A percentile compares a stretch with the other conserved stretches of the same genome.
phyloP scores from a whole-genome alignment of 2,888 invertebrate genomes.

The Eupithecia vulgata region DNA sequence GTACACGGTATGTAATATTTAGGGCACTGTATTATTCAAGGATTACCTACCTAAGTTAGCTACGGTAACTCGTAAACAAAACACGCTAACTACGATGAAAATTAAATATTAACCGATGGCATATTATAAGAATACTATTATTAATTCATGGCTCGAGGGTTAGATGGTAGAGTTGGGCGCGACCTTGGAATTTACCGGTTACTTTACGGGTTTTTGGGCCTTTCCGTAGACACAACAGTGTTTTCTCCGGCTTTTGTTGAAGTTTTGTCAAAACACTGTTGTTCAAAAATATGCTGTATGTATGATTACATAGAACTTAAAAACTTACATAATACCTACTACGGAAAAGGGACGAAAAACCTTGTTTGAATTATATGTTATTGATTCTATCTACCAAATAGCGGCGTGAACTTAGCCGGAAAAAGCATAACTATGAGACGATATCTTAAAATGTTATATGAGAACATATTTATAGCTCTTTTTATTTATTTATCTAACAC shows the following conservation, averaged over 20 bases:
- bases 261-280: not conserved
- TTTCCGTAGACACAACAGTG: not conserved
- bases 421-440: too few relatives aligned
- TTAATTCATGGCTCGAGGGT: slow-evolving; percentile 31
- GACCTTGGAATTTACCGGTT: slow-evolving; percentile 11
- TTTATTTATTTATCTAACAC: too few relatives aligned
- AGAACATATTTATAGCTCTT: too few relatives aligned
- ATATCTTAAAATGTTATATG: too few relatives aligned
- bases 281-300: too few relatives aligned
- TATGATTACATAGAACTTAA: too few relatives aligned
- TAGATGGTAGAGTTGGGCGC: slow-evolving; percentile 14
- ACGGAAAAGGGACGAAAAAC: too few relatives aligned
- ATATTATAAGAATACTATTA: slow-evolving; percentile 37
- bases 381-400: too few relatives aligned
- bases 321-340: too few relatives aligned
- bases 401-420: too few relatives aligned
- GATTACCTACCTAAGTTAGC: slow-evolving; percentile 33
- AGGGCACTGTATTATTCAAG: slow-evolving; percentile 30
- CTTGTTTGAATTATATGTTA: too few relatives aligned
- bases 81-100: slow-evolving; percentile 39
- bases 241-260: not conserved
- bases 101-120: slow-evolving; percentile 39
- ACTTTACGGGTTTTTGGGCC: not conserved
- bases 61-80: slow-evolving; percentile 38
- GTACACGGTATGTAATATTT: slow-evolving; percentile 30